Evolutionary conservation across 1,140 invertebrate species (phyloP), one percentile per base, ranked within the genome.

Genomic region (Macrobrachium rosenbergii): DNA sequence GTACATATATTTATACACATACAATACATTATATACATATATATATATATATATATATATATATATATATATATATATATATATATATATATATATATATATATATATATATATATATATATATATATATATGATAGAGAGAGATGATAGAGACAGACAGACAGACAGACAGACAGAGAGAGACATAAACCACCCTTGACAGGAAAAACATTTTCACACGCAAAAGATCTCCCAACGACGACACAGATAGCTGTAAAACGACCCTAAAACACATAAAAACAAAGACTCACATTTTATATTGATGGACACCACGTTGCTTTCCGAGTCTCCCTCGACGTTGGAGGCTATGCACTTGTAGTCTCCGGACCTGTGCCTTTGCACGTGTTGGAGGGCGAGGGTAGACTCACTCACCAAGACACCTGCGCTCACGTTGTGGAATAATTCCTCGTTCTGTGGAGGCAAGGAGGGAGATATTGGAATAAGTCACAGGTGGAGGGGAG

Each of bases 341-440:
- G 92, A 92, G 11, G 94, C 94, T 11, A 93, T 92, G 89, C 94
- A 95, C 43, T 93, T 95, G 92, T 98, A 98, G 90, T 94, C 94
- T 10, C 94, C 94, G 0, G 93, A 93, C 81, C 93, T 93, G 77
- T 92, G 92, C 89, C 94, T 91, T 12, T 93, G 94, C 64, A 95
- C 93, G 90, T 93, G 94, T 90, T 95, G 94, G 63, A 95, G 92
- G 16, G 94, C 94, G 58, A 95, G 92, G 89, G 93, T 94, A 90
- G 94, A 94, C 92, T 95, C 94, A 88, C 93, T 94, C 90, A 94
- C 93, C 87, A 95, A 94, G 77, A 95, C 93, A 77, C 94, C 93
- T 17, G 94, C 93, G 19, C 93, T 93, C 45, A 93, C 93, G 91
- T 95, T 95, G 88, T 95, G 94, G 83, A 93, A 92, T 82, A 95